Evolutionary conservation across 2,797 vertebrate genomes (phyloP).

Genomic region (Peromyscus attwateri): DNA sequence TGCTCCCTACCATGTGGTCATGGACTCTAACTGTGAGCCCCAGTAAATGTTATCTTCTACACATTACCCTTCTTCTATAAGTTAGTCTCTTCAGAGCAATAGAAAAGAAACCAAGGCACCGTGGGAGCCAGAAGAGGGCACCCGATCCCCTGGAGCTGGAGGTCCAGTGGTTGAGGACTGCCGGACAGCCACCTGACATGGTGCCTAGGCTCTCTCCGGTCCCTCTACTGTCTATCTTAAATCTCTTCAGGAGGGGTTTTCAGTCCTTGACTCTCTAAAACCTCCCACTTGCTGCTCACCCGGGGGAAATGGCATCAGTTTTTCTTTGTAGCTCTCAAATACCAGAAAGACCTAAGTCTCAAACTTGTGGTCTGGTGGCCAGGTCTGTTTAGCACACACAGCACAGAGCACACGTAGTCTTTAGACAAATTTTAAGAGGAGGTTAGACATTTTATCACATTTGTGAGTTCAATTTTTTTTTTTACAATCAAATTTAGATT

Average conservation of each 20-base stretch:
- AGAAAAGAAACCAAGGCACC: neutral
- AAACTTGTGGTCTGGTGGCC: neutral
- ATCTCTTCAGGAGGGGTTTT: neutral
- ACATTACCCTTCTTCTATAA: neutral
- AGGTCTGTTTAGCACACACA: neutral
- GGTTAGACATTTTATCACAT: neutral
- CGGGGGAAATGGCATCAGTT: neutral
- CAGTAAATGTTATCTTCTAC: neutral
- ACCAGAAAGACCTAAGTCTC: neutral
- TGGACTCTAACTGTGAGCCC: neutral
- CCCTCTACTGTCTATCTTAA: neutral
- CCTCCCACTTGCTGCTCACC: neutral
- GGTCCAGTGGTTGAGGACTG: neutral
- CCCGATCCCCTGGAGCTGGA: neutral
- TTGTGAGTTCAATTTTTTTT: neutral
- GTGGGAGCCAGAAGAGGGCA: neutral
- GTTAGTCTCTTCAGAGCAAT: neutral
- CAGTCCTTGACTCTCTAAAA: neutral
- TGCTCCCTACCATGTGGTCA: too few species aligned
- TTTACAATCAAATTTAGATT: neutral
- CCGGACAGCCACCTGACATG: too few species aligned
- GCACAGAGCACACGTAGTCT: neutral
- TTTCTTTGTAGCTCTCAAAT: neutral
- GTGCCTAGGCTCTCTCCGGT: neutral
- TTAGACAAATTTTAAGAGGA: neutral